A percentile compares a stretch with the other conserved stretches of the same genome.
Evolutionary conservation across 2,113 vertebrate species (phyloP).

Genomic region (Siniperca knerii): DNA sequence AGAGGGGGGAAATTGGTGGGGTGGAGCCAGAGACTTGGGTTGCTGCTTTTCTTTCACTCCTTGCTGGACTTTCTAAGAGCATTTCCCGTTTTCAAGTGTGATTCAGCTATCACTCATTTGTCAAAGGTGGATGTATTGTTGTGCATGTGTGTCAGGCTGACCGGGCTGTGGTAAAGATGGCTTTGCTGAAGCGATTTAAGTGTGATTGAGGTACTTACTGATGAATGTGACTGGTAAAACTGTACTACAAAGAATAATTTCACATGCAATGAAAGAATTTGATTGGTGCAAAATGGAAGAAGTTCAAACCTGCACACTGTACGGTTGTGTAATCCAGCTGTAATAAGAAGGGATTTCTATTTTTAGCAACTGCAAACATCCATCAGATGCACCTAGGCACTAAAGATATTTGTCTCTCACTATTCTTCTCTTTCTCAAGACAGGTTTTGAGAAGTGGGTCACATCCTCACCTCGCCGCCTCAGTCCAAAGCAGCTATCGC

Average conservation of each 20-base stretch:
- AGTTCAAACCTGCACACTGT: slow-evolving; percentile 6
- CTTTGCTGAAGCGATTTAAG: slow-evolving; percentile 29
- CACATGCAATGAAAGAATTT: slow-evolving; percentile 1
- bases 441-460: slow-evolving; percentile 71
- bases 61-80: slow-evolving; percentile 22
- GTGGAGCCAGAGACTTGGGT: slow-evolving; percentile 24
- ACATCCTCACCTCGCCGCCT: slow-evolving; percentile 45
- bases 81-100: slow-evolving; percentile 37
- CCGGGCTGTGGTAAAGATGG: background rate
- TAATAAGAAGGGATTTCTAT: slow-evolving; percentile 46
- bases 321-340: slow-evolving; percentile 33
- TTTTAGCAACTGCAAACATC: slow-evolving; percentile 52
- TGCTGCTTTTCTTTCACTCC: slow-evolving; percentile 13
- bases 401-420: slow-evolving; percentile 51
- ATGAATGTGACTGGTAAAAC: slow-evolving; percentile 10
- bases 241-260: background rate
- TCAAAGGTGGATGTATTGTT: slow-evolving; percentile 20
- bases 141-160: background rate
- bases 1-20: slow-evolving; percentile 3
- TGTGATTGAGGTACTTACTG: background rate
- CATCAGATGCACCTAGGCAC: slow-evolving; percentile 35
- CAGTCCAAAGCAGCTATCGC: slow-evolving; percentile 12
- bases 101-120: slow-evolving; percentile 53
- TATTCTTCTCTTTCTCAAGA: slow-evolving; percentile 58
- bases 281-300: background rate